Percentiles rank a stretch among this genome's conserved stretches.
phyloP scores from a whole-genome alignment of 2,797 vertebrate genomes.

The Neosalanx taihuensis region DNA sequence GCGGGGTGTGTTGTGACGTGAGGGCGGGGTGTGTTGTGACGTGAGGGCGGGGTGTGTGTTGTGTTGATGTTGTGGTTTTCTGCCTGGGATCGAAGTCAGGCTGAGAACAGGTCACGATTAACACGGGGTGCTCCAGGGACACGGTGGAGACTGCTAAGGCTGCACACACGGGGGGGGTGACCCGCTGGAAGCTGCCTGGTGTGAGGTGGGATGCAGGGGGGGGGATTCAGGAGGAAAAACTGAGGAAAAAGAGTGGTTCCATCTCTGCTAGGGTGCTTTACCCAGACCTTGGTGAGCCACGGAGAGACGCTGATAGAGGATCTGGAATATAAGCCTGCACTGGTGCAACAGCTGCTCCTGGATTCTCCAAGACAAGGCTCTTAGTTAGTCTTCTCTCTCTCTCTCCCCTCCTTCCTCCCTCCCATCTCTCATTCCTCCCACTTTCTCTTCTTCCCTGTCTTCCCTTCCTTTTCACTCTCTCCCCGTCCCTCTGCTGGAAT shows the following conservation, averaged over 20 bases:
- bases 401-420: too few species aligned
- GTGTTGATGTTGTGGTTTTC: constrained; percentile 11
- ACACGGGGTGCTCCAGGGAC: neutral
- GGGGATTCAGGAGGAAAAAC: too few species aligned
- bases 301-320: too few species aligned
- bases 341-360: constrained; percentile 2
- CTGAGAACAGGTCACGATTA: neutral
- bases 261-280: too few species aligned
- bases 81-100: neutral
- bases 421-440: too few species aligned
- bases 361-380: neutral
- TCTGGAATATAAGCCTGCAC: neutral
- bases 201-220: too few species aligned
- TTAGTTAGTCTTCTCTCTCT: neutral
- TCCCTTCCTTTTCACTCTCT: neutral
- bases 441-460: neutral
- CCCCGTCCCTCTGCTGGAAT: neutral
- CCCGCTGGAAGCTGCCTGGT: too few species aligned
- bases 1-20: constrained; percentile 20
- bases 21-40: constrained; percentile 21
- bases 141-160: too few species aligned
- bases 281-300: neutral
- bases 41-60: neutral
- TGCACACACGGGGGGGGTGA: too few species aligned
- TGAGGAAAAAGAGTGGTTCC: too few species aligned